phyloP scores from a whole-genome alignment of 2,888 invertebrate species.

The Philereme vetulata region DNA sequence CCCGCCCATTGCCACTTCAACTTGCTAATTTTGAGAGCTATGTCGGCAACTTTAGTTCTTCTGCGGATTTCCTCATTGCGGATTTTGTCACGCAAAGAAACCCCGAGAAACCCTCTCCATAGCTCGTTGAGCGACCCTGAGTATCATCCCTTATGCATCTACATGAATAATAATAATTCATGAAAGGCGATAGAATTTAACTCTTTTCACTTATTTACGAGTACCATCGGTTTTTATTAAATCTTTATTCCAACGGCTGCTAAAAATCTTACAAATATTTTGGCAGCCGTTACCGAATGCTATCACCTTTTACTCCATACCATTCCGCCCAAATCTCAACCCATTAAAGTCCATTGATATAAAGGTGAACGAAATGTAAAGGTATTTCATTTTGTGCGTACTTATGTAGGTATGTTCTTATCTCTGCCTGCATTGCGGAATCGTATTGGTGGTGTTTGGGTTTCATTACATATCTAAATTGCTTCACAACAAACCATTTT shows the following conservation, averaged over 20 bases:
- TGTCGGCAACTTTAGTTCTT: too few species aligned
- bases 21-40: too few species aligned
- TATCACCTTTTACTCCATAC: conserved; percentile 9
- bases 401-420: conserved; percentile 5
- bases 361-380: conserved; percentile 5
- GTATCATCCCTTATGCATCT: too few species aligned
- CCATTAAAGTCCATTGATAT: conserved; percentile 7
- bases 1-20: too few species aligned
- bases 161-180: too few species aligned
- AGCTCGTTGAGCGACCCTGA: too few species aligned
- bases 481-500: conserved; percentile 10
- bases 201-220: too few species aligned
- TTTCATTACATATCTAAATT: conserved; percentile 15
- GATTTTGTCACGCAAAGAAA: too few species aligned
- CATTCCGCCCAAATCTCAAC: conserved; percentile 7
- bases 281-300: conserved; percentile 7
- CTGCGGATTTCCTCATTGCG: too few species aligned
- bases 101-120: too few species aligned
- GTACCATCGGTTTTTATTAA: too few species aligned
- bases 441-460: conserved; percentile 13
- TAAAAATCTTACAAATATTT: conserved; percentile 7
- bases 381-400: conserved; percentile 14
- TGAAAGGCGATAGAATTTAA: too few species aligned
- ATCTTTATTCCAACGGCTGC: conserved; percentile 5
- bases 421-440: conserved; percentile 23